Percentiles rank a stretch among this genome's conserved stretches.
These are phyloP conservation scores for Drymonia ruficornis DNA, from an alignment of 2,888 invertebrate genomes.

Conservation along the genomic window DNA sequence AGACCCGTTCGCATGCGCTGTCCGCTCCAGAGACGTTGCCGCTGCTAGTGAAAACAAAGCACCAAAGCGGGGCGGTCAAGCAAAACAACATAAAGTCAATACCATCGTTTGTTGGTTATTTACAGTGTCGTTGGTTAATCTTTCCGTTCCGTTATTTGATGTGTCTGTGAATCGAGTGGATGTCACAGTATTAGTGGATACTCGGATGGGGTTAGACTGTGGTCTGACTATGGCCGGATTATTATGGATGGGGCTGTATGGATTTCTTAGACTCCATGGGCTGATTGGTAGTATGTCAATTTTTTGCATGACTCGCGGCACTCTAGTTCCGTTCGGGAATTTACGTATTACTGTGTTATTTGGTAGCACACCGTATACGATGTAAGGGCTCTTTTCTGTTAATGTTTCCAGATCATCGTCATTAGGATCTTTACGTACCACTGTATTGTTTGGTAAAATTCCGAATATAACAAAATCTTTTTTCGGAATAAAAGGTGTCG, in stretches of 20 bases:
- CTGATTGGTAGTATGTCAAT: slow-evolving; percentile 86
- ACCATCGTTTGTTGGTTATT: slow-evolving; percentile 83
- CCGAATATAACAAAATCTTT: slow-evolving; percentile 91
- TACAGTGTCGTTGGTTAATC: slow-evolving; percentile 83
- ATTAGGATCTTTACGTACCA: slow-evolving; percentile 90
- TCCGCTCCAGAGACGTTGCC: slow-evolving; percentile 41
- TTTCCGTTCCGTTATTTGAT: slow-evolving; percentile 85
- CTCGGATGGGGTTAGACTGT: slow-evolving; percentile 85
- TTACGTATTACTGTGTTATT: slow-evolving; percentile 92
- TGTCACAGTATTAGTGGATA: slow-evolving; percentile 88
- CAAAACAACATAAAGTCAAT: slow-evolving; percentile 81
- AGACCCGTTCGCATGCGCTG: slow-evolving; percentile 49
- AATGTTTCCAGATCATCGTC: slow-evolving; percentile 87
- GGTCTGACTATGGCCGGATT: slow-evolving; percentile 84
- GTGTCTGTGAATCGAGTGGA: slow-evolving; percentile 78
- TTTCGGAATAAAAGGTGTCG: slow-evolving; percentile 74
- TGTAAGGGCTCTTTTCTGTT: slow-evolving; percentile 89
- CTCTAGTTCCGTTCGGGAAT: slow-evolving; percentile 91
- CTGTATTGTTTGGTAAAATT: slow-evolving; percentile 91
- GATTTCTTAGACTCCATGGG: slow-evolving; percentile 85
- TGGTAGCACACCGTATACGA: slow-evolving; percentile 90
- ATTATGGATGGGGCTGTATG: slow-evolving; percentile 86
- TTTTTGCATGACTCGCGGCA: slow-evolving; percentile 87
- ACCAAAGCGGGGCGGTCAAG: slow-evolving; percentile 76
- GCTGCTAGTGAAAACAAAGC: slow-evolving; percentile 61